Evolutionary conservation across 30 jellyfish, hydroid and myxozoan species (phyloP).

Genomic region (Sanderia malayensis): DNA sequence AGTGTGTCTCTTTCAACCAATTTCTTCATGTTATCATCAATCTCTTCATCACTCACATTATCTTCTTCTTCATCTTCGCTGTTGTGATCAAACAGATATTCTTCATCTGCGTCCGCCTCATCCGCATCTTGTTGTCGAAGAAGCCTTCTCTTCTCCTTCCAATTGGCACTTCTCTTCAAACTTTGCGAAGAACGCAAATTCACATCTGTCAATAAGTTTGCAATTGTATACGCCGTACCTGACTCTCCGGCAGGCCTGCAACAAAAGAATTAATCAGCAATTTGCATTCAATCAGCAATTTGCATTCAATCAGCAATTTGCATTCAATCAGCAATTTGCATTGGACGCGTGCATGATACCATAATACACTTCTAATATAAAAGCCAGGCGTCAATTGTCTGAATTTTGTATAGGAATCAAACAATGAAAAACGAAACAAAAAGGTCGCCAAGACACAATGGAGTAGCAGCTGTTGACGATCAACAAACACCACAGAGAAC

Average conservation of each 20-base stretch:
- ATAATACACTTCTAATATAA: no score
- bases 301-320: no score
- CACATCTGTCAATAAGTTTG: constrained; percentile 56
- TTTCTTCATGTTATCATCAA: constrained; percentile 72
- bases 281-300: no score
- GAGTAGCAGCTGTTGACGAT: no score
- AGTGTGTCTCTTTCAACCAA: constrained; percentile 80
- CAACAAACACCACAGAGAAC: no score
- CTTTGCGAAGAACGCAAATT: constrained; percentile 56
- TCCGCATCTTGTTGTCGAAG: constrained; percentile 36
- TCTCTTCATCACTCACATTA: constrained; percentile 84
- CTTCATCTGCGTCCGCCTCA: constrained; percentile 64
- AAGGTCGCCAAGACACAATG: no score
- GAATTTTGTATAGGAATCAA: no score
- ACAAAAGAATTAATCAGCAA: no score
- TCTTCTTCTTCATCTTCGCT: constrained; percentile 84
- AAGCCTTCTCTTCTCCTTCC: neutral
- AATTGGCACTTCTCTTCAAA: constrained; percentile 63
- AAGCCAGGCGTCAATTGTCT: no score
- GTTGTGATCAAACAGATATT: constrained; percentile 64
- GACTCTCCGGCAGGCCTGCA: constrained; percentile 69
- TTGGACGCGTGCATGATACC: no score
- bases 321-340: no score
- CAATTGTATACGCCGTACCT: constrained; percentile 58
- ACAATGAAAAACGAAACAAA: no score